Evolutionary conservation across 2,888 invertebrate species (phyloP).

Genomic region (Epinotia bilunana): DNA sequence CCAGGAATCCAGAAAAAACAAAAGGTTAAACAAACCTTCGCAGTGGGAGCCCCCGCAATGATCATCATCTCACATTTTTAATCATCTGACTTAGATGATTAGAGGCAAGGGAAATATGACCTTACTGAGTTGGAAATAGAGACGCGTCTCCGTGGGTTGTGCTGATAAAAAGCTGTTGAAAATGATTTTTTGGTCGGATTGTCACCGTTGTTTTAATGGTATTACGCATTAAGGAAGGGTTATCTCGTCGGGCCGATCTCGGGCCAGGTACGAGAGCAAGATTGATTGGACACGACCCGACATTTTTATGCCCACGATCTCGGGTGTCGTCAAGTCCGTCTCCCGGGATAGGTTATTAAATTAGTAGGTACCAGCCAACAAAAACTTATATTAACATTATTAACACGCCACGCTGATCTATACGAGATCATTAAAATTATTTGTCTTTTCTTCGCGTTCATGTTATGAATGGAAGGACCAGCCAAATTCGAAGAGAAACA

Average conservation of each 20-base stretch:
- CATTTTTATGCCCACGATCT: conserved; percentile 79
- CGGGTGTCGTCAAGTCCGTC: conserved; percentile 77
- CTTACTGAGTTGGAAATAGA: conserved; percentile 58
- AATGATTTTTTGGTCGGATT: conserved; percentile 82
- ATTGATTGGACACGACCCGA: conserved; percentile 80
- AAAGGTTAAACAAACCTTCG: conserved; percentile 81
- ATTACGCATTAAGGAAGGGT: conserved; percentile 83
- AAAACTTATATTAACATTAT: conserved; percentile 65
- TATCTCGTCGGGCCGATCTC: conserved; percentile 80
- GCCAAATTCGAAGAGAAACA: neutral
- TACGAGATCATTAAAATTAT: conserved; percentile 18
- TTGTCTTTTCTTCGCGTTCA: conserved; percentile 1
- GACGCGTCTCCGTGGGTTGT: conserved; percentile 53
- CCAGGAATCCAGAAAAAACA: conserved; percentile 82
- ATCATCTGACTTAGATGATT: conserved; percentile 75
- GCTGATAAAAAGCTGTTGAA: conserved; percentile 78
- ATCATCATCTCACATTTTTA: conserved; percentile 84
- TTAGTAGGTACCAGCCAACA: conserved; percentile 73
- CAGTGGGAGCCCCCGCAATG: conserved; percentile 83
- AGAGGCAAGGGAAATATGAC: conserved; percentile 63
- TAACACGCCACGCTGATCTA: conserved; percentile 28
- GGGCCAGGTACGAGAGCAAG: conserved; percentile 77
- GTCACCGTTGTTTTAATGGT: conserved; percentile 85
- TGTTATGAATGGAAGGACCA: conserved; percentile 22
- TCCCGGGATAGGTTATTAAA: conserved; percentile 78